Base-by-base conservation (phyloP, 2,113 vertebrate genomes). In the Empidonax alnorum region DNA sequence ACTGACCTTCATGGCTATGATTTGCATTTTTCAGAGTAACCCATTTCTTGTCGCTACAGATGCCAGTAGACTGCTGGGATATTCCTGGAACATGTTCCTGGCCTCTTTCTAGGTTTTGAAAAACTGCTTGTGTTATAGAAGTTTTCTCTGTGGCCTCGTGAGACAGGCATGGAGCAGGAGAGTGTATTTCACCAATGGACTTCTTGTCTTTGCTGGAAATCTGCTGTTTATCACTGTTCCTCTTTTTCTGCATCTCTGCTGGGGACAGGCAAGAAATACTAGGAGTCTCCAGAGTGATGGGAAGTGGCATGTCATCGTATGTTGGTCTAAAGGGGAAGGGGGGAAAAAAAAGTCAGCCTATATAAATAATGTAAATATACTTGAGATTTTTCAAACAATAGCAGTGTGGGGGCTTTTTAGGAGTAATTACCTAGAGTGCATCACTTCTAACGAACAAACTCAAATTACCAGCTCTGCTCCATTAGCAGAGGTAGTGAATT, bases 291-390 rank as follows among this genome's bases (percentile, higher is more conserved):
- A 87, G 95, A 67, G 94, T 31, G 59, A 94, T 67, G 3, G 96
- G 68, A 37, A 93, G 92, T 19, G 98, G 98, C 15, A 98, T 98
- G 93, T 99, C 98, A 52, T 98, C 97, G 55, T 99, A 98, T 25
- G 98, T 94, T 46, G 98, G 98, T 90, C 99, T 99, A 87, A 84
- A 94, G 8, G 50, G n/a, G 78, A 93, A 14, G 6, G 17, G 6
- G 13, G 12, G 41, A 62, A 67, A 71, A 42, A 59, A 77, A 80
- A 79, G 52, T 4, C 67, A 74, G 16, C 10, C 71, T 47, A 83
- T 67, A 80, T 87, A 92, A 86, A 94, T 84, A 87, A 28, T 78
- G n/a, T 55, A 94, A 75, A 87, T 52, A 61, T 4, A 9, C 31
- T 93, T 91, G 33, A 61, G 56, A 63, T 61, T 87, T 80, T 61